phyloP scores from a whole-genome alignment of 2,797 vertebrate species.

The Acipenser transmontanus region DNA sequence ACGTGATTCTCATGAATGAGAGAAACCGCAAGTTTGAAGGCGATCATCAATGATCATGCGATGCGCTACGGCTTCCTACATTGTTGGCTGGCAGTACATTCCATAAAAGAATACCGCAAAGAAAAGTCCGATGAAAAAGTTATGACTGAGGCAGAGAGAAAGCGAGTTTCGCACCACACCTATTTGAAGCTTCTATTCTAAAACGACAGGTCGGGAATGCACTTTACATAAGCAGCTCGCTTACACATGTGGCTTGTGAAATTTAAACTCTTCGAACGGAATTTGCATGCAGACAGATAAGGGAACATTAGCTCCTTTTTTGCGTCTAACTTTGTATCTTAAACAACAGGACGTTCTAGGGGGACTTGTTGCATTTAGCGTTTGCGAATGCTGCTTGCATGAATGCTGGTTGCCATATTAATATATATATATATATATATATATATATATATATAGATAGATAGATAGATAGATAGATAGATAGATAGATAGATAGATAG shows the following conservation, averaged over 20 bases:
- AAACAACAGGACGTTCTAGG: constrained; percentile 46
- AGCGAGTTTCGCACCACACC: neutral
- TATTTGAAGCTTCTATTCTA: constrained; percentile 1
- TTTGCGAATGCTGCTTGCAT: no score
- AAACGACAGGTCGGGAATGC: constrained; percentile 31
- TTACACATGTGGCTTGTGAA: constrained; percentile 48
- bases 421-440: no score
- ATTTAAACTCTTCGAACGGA: constrained; percentile 42
- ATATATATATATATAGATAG: neutral
- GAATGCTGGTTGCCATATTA: no score
- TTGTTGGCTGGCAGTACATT: constrained; percentile 37
- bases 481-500: neutral
- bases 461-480: no score
- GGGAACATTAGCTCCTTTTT: constrained; percentile 38
- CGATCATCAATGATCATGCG: constrained; percentile 56
- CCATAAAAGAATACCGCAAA: constrained; percentile 43
- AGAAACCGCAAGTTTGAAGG: constrained; percentile 53
- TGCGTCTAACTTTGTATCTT: constrained; percentile 33
- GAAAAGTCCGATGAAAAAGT: constrained; percentile 52
- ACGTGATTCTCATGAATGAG: constrained; percentile 88
- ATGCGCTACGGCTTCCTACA: constrained; percentile 48
- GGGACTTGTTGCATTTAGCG: constrained; percentile 80
- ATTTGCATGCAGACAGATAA: constrained; percentile 54
- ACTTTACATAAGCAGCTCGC: constrained; percentile 47
- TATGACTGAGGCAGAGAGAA: constrained; percentile 26